Evolutionary conservation across 2,888 invertebrate species (phyloP), one percentile per base, ranked within the genome.

Genomic region (Heliconius charithonia): DNA sequence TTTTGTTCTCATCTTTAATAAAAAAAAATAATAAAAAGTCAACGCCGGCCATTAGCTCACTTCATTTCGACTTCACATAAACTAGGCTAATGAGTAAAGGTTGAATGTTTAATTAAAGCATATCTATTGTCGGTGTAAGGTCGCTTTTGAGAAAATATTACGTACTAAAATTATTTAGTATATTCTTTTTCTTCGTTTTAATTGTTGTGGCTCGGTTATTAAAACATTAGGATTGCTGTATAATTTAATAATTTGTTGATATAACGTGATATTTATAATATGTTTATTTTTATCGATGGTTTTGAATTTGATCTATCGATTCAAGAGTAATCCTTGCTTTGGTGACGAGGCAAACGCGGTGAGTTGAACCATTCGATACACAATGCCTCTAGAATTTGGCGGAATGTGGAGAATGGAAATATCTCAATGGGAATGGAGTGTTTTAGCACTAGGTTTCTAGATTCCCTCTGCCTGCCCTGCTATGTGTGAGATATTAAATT

Each of bases 21-120:
- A 37, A 9, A 37, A 37, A 37, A 10, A 37, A 37, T 1, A 37
- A 37, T 1, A 32, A 32, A 32, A 37, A 37, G 37, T 37, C 37
- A 37, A 41, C 69, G 67, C n/a, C 67, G 16, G 25, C 41, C 25
- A 69, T 69, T 69, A 69, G 25, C 45, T 69, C 25, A 41, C 25
- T 69, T 45, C 41, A 69, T 25, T 69, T 16, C 3, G 56, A 19
- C 37, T 56, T 72, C 72, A 72, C 37, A 72, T 59, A 72, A 72
- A 59, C 72, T 72, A 59, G 72, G 72, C 72, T 72, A 72, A 72
- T 72, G 56, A 72, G 72, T 72, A 72, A 72, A 72, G 72, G 72
- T 72, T 72, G 72, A 72, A 72, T 72, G 72, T 59, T 59, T 72
- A 72, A 72, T 72, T 72, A 72, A 72, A 72, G 59, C 72, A 9